A percentile compares a stretch with the other conserved stretches of the same genome.
phyloP scores from a whole-genome alignment of 1,140 invertebrate species.

The Holcopasites calliopsidis region DNA sequence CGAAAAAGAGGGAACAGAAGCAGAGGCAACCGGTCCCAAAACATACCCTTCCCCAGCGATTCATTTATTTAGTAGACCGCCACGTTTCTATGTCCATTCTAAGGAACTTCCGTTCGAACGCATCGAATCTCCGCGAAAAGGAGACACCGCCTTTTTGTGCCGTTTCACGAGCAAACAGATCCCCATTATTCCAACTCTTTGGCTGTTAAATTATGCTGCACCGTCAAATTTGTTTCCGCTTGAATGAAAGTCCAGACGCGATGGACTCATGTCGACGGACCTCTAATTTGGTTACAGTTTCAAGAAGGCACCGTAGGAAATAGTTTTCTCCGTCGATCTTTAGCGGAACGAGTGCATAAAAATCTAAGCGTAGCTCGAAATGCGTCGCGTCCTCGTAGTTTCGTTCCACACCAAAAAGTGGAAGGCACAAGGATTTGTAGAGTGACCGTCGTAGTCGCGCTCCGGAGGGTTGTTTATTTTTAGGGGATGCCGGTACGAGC shows the following conservation, averaged over 20 bases:
- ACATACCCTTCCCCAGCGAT: not conserved
- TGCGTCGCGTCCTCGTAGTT: too few species aligned
- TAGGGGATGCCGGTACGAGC: conserved; percentile 30
- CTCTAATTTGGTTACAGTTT: not conserved
- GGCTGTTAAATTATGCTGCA: conserved; percentile 26
- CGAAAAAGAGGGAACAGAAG: not conserved
- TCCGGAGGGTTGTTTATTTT: conserved; percentile 63
- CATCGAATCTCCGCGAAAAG: conserved; percentile 1
- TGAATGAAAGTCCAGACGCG: conserved; percentile 4
- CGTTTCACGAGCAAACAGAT: conserved; percentile 39
- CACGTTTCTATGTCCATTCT: too few species aligned
- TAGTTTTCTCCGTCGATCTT: too few species aligned
- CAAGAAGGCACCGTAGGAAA: too few species aligned
- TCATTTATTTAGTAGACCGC: too few species aligned
- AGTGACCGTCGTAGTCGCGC: conserved; percentile 2
- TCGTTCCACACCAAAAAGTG: too few species aligned
- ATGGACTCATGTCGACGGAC: conserved; percentile 5
- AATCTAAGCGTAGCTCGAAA: too few species aligned
- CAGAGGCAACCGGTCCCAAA: not conserved
- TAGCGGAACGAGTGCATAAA: too few species aligned
- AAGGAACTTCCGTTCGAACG: not conserved
- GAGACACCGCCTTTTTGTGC: conserved; percentile 6
- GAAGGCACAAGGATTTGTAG: not conserved
- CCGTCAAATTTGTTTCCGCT: not conserved
- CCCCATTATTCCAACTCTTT: conserved; percentile 16